Percentiles rank a stretch among this genome's conserved stretches.
Evolutionary conservation across 1,140 invertebrate genomes (phyloP).

Genomic region (Trichogramma pretiosum): DNA sequence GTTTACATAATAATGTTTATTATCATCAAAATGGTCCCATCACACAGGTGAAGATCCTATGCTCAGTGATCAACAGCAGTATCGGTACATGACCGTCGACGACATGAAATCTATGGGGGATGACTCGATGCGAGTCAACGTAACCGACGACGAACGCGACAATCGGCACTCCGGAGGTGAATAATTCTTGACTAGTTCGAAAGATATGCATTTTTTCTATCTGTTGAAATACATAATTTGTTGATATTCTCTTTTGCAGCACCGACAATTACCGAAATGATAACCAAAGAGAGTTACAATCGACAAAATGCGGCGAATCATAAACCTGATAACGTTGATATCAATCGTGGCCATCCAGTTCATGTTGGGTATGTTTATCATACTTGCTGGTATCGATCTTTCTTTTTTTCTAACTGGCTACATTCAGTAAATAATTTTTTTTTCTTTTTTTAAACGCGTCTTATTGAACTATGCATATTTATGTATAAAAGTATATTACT

Average conservation of each 20-base stretch:
- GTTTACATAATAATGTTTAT: constrained; percentile 9
- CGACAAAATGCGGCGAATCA: constrained; percentile 50
- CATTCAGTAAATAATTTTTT: too few species aligned
- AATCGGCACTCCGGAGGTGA: constrained; percentile 45
- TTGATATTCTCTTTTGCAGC: constrained; percentile 24
- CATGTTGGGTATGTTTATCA: constrained; percentile 88
- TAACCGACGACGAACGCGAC: constrained; percentile 59
- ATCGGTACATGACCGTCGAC: constrained; percentile 78
- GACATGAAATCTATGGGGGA: constrained; percentile 74
- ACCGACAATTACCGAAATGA: constrained; percentile 42
- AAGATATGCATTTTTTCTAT: background rate
- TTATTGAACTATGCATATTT: too few species aligned
- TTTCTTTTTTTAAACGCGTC: too few species aligned
- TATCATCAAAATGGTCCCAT: constrained; percentile 8
- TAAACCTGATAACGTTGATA: constrained; percentile 78
- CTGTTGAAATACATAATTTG: background rate
- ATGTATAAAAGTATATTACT: too few species aligned
- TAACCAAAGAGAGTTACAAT: constrained; percentile 42
- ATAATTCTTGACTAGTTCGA: constrained; percentile 10
- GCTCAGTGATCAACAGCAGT: constrained; percentile 71
- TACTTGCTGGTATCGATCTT: too few species aligned
- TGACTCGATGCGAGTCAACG: constrained; percentile 67
- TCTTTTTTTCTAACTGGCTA: too few species aligned
- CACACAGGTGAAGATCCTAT: constrained; percentile 69
- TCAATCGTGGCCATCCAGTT: constrained; percentile 71